Percentiles rank a stretch among this genome's conserved stretches.
Evolutionary conservation across 2,113 vertebrate genomes (phyloP).

Genomic region (Piprites chloris): DNA sequence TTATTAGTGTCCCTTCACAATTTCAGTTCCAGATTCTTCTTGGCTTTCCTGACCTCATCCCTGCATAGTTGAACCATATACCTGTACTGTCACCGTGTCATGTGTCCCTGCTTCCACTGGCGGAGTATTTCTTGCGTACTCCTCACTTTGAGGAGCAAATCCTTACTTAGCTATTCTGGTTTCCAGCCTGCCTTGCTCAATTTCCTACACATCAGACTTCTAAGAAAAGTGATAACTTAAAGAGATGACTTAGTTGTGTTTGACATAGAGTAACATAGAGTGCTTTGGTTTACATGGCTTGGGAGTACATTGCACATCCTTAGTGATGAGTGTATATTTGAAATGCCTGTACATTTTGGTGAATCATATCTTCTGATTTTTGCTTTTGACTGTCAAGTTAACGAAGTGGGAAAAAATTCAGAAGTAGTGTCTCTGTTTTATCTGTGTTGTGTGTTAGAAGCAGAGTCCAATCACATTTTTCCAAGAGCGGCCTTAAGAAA

Average conservation of each 20-base stretch:
- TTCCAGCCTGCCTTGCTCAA: neutral
- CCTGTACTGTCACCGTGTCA: neutral
- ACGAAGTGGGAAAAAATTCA: neutral
- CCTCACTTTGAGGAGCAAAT: neutral
- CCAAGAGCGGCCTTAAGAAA: neutral
- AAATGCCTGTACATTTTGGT: neutral
- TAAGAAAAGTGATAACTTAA: neutral
- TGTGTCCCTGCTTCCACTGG: neutral
- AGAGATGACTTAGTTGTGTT: neutral
- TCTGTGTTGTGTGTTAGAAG: neutral
- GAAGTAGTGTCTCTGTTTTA: neutral
- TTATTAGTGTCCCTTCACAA: fast-evolving
- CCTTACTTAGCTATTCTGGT: neutral
- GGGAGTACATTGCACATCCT: neutral
- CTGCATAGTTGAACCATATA: neutral
- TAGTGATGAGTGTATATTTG: neutral
- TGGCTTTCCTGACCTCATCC: neutral
- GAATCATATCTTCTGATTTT: neutral
- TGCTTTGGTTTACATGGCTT: neutral
- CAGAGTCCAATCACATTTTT: neutral
- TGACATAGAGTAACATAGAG: neutral
- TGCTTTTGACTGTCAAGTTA: neutral
- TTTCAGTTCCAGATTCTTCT: neutral
- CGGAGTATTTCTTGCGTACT: neutral
- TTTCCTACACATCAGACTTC: neutral